Evolutionary conservation across 2,888 invertebrate species (phyloP), one percentile per base, ranked within the genome.

Genomic region (Cryptops parisi): DNA sequence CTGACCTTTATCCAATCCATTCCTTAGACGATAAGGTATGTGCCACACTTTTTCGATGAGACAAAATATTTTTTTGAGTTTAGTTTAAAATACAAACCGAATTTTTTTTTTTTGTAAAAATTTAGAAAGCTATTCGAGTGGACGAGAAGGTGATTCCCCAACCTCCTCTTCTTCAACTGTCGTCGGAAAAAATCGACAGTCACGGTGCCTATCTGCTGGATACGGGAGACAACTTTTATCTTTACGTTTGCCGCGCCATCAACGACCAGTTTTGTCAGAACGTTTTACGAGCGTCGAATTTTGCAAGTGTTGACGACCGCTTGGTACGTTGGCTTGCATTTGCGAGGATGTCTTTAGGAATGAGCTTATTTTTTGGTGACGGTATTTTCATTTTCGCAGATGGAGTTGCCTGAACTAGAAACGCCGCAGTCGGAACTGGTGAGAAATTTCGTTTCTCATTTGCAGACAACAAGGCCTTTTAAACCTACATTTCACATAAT

Each of bases 121-220:
- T 56, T 59, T 58, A 70, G 69, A 64, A 64, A 46, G 64, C 63
- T 22, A 61, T 67, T 26, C 63, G 63, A 45, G 64, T 65, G 47
- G 66, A 63, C 33, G 68, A 66, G 41, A 54, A 60, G 53, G 62
- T 66, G 41, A 61, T 69, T 19, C 67, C 69, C 24, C 67, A 68
- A 60, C 84, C 91, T 59, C 84, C 84, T 1, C 75, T 84, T 24
- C 66, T 96, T 54, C 93, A 93, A 64, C 74, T 97, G 46, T 83
- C 89, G 2, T 84, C 87, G 56, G 77, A 76, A 58, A 71, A 76
- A 58, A 67, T 89, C 51, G 82, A 82, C 65, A 73, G 79, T 0
- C 76, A 76, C 56, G 97, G 96, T 26, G 87, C 86, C 9, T 99
- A 93, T 69, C 73, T 98, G 2, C 72, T 98, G 68, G 97, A 98